phyloP scores from a whole-genome alignment of 2,113 vertebrate genomes.

The Colistium nudipinnis region DNA sequence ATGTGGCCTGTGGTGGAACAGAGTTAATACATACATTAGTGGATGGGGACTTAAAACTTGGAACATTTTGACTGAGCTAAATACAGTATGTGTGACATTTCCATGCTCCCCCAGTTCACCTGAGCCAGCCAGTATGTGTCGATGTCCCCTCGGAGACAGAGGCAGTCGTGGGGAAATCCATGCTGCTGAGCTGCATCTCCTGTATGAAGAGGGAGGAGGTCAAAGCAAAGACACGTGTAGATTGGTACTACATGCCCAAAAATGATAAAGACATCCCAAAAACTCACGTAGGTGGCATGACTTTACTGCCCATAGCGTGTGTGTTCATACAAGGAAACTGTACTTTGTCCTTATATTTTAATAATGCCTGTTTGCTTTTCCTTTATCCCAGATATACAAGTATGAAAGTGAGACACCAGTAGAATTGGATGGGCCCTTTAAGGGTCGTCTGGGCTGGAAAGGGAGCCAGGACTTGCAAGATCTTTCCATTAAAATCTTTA shows the following conservation, averaged over 20 bases:
- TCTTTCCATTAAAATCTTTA: constrained; percentile 88
- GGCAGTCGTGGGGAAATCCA: constrained; percentile 86
- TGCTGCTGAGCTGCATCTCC: constrained; percentile 93
- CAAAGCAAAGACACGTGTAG: constrained; percentile 84
- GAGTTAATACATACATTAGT: not conserved
- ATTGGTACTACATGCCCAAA: constrained; percentile 87
- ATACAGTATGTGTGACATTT: constrained; percentile 14
- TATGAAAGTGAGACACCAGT: constrained; percentile 58
- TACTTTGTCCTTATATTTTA: not conserved
- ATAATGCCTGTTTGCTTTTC: not conserved
- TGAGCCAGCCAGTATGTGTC: constrained; percentile 90
- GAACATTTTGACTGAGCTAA: not conserved
- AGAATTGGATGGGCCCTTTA: constrained; percentile 81
- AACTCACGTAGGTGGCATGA: constrained; percentile 78
- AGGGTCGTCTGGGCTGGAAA: constrained; percentile 87
- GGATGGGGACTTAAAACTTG: not conserved
- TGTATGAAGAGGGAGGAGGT: constrained; percentile 96
- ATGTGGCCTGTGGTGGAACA: not conserved
- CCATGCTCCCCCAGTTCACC: constrained; percentile 75
- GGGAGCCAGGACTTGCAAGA: constrained; percentile 96
- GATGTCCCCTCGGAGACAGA: constrained; percentile 90
- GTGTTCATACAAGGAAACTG: not conserved
- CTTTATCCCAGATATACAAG: constrained; percentile 85
- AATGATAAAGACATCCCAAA: constrained; percentile 48
- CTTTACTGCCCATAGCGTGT: not conserved